Conservation (phyloP, 2,113 vertebrate genomes). For the Ivindomyrus marchei region DNA sequence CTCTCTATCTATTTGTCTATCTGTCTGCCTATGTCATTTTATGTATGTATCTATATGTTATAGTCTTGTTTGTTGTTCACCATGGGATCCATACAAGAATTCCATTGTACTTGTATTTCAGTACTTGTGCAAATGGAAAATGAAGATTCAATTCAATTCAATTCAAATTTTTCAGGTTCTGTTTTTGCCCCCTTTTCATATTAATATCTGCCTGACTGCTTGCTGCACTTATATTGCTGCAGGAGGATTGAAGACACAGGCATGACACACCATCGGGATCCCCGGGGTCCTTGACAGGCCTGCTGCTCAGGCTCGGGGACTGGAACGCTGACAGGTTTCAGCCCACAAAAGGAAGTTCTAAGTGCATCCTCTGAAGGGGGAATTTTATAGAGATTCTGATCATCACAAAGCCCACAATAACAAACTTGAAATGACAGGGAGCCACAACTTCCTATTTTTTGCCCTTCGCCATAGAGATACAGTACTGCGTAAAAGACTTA, state of each 20-base stretch:
- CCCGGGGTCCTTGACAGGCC: not conserved
- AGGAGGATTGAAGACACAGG: not conserved
- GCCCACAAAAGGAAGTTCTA: not conserved
- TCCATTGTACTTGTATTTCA: not conserved
- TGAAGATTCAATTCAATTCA: not conserved
- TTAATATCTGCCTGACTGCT: not conserved
- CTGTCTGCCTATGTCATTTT: too few relatives aligned
- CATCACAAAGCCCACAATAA: not conserved
- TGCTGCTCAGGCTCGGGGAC: not conserved
- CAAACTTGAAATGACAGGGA: conserved; percentile 24
- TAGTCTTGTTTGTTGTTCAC: not conserved
- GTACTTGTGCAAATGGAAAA: not conserved
- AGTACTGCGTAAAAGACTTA: not conserved
- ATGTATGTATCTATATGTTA: not conserved
- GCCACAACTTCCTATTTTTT: conserved; percentile 16
- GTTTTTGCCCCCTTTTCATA: not conserved
- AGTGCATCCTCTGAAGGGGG: not conserved
- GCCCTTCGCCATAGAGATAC: conserved; percentile 33
- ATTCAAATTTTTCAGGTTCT: not conserved
- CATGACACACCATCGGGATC: not conserved
- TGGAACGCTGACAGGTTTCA: not conserved
- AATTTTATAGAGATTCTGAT: not conserved
- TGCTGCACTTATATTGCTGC: not conserved
- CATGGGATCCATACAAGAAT: not conserved
- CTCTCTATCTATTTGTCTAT: not conserved